These are phyloP conservation scores for Cryptotis parvus DNA, from an alignment of 2,113 vertebrate genomes.

Conservation along the genomic window DNA sequence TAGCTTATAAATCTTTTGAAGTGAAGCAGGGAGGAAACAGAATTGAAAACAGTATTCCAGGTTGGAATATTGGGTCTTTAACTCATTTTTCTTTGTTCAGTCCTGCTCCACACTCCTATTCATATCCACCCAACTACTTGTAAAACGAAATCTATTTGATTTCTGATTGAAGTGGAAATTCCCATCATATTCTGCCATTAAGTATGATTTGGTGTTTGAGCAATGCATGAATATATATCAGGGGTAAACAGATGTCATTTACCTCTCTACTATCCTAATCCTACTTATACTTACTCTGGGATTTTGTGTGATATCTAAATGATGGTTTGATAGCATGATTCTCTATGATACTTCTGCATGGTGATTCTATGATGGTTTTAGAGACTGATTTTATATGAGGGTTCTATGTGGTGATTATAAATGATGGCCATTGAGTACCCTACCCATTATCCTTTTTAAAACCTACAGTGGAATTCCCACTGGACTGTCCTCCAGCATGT, in stretches of 20 bases:
- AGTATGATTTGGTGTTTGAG: neutral
- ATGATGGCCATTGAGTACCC: too few relatives aligned
- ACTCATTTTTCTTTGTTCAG: neutral
- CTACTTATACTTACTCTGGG: neutral
- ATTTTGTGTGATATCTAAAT: neutral
- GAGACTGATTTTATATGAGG: neutral
- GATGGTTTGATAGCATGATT: neutral
- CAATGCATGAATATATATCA: neutral
- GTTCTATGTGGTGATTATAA: neutral
- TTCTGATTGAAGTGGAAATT: neutral
- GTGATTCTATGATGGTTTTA: neutral
- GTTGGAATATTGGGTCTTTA: neutral
- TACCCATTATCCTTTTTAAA: neutral
- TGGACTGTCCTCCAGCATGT: neutral
- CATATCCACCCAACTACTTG: neutral
- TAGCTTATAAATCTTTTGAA: conserved; percentile 51
- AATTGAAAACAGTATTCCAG: neutral
- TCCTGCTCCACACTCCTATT: neutral
- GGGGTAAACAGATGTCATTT: neutral
- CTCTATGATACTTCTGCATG: neutral
- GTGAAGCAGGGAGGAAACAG: neutral
- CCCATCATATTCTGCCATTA: neutral
- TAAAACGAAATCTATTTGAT: neutral
- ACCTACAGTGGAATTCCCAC: neutral
- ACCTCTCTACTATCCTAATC: neutral